A percentile compares a stretch with the other conserved stretches of the same genome.
Conservation (phyloP, 2,113 vertebrate genomes). For the Tyrannus savana region DNA sequence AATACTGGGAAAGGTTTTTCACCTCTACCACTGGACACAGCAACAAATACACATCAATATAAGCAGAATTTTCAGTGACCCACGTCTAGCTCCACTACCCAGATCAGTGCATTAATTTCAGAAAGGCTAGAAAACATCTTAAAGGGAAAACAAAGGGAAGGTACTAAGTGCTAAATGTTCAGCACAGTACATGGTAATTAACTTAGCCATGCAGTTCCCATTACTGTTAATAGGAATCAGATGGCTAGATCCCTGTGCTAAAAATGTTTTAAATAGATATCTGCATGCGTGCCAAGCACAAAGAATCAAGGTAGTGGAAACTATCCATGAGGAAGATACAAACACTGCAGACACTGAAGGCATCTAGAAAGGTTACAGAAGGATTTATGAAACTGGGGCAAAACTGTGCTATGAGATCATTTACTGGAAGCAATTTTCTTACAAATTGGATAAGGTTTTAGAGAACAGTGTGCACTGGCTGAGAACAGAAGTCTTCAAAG, state of each 20-base stretch:
- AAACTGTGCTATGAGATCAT: background rate
- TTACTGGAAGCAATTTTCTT: background rate
- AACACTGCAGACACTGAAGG: background rate
- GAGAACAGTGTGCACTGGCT: background rate
- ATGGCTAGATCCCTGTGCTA: constrained; percentile 37
- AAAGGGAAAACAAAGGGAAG: constrained; percentile 27
- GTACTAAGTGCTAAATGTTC: constrained; percentile 4
- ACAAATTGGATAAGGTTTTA: background rate
- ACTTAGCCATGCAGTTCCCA: constrained; percentile 40
- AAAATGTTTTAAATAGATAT: constrained; percentile 52
- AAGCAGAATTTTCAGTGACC: background rate
- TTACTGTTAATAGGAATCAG: constrained; percentile 64
- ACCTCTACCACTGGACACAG: background rate
- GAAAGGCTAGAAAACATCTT: background rate
- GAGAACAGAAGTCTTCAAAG: background rate
- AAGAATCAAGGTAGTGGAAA: background rate
- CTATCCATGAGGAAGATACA: background rate
- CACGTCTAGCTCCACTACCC: background rate
- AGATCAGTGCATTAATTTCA: background rate
- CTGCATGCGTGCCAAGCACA: background rate
- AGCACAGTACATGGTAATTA: constrained; percentile 21
- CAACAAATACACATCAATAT: background rate
- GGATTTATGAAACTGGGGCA: background rate
- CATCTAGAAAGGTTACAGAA: background rate
- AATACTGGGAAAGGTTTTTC: background rate